Conservation (phyloP, 1,140 invertebrate species). For the Megalopta genalis region DNA sequence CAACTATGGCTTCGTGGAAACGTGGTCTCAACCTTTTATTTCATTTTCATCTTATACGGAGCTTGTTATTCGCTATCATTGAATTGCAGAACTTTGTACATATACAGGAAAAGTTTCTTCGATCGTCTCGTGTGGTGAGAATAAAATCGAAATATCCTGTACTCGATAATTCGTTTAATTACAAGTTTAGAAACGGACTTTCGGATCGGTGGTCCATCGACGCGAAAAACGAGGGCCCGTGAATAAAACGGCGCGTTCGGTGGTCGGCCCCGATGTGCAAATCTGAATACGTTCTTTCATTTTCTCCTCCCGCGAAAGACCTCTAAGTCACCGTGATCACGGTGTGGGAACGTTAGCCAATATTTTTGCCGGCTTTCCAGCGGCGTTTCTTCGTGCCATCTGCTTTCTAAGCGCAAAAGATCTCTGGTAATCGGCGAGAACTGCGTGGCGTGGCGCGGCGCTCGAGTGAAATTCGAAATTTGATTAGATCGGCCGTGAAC, state of each 20-base stretch:
- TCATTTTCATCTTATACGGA: too few relatives aligned
- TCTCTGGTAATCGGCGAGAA: neutral
- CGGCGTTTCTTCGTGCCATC: neutral
- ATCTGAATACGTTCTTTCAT: neutral
- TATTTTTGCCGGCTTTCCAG: neutral
- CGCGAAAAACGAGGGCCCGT: neutral
- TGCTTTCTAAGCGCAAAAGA: neutral
- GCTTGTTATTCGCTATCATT: too few relatives aligned
- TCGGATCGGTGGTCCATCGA: neutral
- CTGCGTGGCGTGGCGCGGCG: neutral
- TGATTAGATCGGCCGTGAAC: constrained; percentile 17
- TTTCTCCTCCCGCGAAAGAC: neutral
- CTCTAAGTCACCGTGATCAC: neutral
- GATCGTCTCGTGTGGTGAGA: too few relatives aligned
- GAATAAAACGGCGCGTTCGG: neutral
- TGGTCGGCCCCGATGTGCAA: neutral
- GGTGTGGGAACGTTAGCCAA: neutral
- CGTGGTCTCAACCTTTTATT: too few relatives aligned
- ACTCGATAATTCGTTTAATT: too few relatives aligned
- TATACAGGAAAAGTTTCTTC: too few relatives aligned
- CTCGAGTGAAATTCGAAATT: constrained; percentile 38
- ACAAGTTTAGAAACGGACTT: too few relatives aligned
- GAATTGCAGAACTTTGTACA: too few relatives aligned
- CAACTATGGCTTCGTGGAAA: too few relatives aligned
- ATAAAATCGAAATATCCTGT: too few relatives aligned